phyloP scores from a whole-genome alignment of 2,888 invertebrate genomes.

The Chromoteleia sp. region DNA sequence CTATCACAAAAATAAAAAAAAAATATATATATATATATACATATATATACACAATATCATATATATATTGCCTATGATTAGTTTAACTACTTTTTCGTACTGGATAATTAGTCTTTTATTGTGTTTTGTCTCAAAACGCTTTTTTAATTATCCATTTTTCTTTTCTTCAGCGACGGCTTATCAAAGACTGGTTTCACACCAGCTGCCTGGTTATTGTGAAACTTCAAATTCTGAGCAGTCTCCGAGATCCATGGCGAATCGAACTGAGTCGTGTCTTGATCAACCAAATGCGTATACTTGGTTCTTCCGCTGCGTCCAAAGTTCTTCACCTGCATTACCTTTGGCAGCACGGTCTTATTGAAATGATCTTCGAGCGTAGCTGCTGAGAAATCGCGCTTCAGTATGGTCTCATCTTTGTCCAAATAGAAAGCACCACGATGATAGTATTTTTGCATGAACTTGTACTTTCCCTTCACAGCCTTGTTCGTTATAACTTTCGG shows the following conservation, averaged over 20 bases:
- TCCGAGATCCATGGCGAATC: slow-evolving; percentile 99
- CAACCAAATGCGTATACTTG: slow-evolving; percentile 99
- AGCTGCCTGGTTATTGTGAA: slow-evolving; percentile 94
- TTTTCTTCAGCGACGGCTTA: slow-evolving; percentile 90
- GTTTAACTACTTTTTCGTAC: no score
- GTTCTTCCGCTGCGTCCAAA: slow-evolving; percentile 99
- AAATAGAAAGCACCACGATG: slow-evolving; percentile 99
- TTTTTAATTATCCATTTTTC: slow-evolving; percentile 74
- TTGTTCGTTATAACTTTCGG: slow-evolving; percentile 98
- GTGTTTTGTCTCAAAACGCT: no score
- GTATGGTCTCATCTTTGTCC: slow-evolving; percentile 95
- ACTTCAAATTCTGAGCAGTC: slow-evolving; percentile 94
- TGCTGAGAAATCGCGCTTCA: slow-evolving; percentile 96
- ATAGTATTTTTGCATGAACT: slow-evolving; percentile 99
- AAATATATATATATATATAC: no score
- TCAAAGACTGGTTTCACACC: slow-evolving; percentile 97
- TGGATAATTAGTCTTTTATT: no score
- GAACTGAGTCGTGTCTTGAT: slow-evolving; percentile 99
- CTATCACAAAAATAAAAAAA: no score
- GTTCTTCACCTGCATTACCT: slow-evolving; percentile 99
- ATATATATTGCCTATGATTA: no score
- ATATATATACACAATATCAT: no score
- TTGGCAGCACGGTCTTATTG: slow-evolving; percentile 98
- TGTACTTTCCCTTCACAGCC: slow-evolving; percentile 98
- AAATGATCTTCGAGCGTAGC: slow-evolving; percentile 99